These are phyloP conservation scores for Circaetus gallicus DNA, from an alignment of 2,113 vertebrate species.

Conservation along the genomic window DNA sequence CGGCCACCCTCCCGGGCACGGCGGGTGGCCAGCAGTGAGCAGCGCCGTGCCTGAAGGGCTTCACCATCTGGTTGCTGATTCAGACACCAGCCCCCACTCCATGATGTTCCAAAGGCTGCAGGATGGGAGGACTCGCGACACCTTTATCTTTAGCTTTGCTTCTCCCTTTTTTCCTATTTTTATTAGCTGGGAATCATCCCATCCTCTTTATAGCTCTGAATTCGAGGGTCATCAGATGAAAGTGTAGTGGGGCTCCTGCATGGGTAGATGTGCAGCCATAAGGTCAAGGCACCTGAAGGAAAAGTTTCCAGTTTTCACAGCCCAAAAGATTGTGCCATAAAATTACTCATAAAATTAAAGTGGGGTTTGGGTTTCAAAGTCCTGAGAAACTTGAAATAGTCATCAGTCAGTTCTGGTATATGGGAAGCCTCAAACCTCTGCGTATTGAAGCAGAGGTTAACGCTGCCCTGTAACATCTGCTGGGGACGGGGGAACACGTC, in stretches of 20 bases:
- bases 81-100: background rate
- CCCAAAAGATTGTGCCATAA: slow-evolving; percentile 33
- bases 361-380: slow-evolving; percentile 12
- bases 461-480: background rate
- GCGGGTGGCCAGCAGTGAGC: background rate
- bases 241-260: background rate
- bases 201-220: slow-evolving; percentile 12
- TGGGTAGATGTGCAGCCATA: background rate
- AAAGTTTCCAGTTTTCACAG: background rate
- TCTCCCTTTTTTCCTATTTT: background rate
- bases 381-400: background rate
- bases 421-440: background rate
- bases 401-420: background rate
- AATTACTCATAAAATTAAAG: slow-evolving; percentile 57
- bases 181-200: slow-evolving; percentile 17
- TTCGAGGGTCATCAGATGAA: background rate
- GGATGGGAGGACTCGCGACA: background rate
- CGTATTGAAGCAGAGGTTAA: background rate
- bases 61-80: background rate
- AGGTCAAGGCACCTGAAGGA: slow-evolving; percentile 42
- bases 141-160: slow-evolving; percentile 10
- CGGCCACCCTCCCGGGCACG: fast-evolving
- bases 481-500: background rate
- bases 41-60: background rate
- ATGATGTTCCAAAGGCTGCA: background rate